Base-by-base conservation (phyloP, 2,113 vertebrate species). In the Excalfactoria chinensis region DNA sequence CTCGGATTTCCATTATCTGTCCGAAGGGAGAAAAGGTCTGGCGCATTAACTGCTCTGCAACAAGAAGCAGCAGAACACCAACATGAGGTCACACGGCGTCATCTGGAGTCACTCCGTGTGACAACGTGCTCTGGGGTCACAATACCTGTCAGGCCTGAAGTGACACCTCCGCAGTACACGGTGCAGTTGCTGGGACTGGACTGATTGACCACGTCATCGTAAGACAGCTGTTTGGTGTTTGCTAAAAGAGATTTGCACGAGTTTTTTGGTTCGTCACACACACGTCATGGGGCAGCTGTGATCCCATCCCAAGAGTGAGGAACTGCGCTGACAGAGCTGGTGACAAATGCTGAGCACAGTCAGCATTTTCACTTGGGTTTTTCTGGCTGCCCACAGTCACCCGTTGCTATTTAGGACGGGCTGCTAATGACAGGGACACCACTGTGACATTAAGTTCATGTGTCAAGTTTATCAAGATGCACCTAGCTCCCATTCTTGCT, bases 111-210 rank as follows among this genome's bases (percentile, higher is more conserved):
- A 0, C 3, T 44, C 21, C 2, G 18, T 4, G 16, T 2, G 13
- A 30, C 3, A 4, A 14, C 0, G 1, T 7, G 1, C 8, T 10
- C 3, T 0, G 40, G 40, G 56, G 44, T 3, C 35, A 20, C 11
- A 12, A 5, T 96, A 99, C 99, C 99, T 98, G 99, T 99, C 63
- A 99, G 98, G 20, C 99, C 99, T 1, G 98, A 98, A 74, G 99
- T 99, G 41, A 99, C 99, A 0, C 99, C 99, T 4, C 99, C 99
- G 40, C 99, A 99, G 94, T 99, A 99, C 19, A 99, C 99, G 2
- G 99, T 99, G 96, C 99, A 99, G 97, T 99, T 99, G 97, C 98
- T 99, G 44, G 98, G 99, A 95, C 99, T 99, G 82, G 99, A 99
- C 97, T 99, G 99, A 93, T 97, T 99, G 86, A 99, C 98, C 78